phyloP scores from a whole-genome alignment of 2,113 vertebrate species.

The Rallus limicola region DNA sequence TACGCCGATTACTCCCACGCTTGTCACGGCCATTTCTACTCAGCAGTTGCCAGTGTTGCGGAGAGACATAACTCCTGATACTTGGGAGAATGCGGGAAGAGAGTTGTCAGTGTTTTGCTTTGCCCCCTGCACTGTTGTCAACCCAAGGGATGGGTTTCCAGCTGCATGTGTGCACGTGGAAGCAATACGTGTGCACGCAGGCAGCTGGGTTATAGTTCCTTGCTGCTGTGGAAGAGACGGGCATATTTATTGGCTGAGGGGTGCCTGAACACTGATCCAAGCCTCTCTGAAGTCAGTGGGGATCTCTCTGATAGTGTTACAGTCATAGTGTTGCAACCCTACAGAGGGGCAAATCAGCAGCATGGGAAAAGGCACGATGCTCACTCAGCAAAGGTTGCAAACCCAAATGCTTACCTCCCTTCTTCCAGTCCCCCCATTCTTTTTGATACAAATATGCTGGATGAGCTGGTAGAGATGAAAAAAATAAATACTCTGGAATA shows the following conservation, averaged over 20 bases:
- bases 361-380: not conserved
- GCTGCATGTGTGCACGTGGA: not conserved
- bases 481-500: slow-evolving; percentile 32
- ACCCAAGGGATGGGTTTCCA: not conserved
- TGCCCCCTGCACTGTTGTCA: not conserved
- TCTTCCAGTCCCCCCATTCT: not conserved
- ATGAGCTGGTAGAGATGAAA: not conserved
- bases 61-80: not conserved
- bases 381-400: not conserved
- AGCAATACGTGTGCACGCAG: not conserved
- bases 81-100: not conserved
- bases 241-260: not conserved
- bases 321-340: not conserved
- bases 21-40: not conserved
- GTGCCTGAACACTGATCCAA: not conserved
- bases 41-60: not conserved
- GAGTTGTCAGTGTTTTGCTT: not conserved
- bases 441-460: not conserved
- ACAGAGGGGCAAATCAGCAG: not conserved
- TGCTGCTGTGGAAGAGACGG: not conserved
- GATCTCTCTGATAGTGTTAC: not conserved
- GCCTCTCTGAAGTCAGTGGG: not conserved
- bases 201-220: not conserved
- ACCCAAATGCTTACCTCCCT: not conserved
- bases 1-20: not conserved